phyloP scores from a whole-genome alignment of 2,888 invertebrate species.

The Saturnia pavonia region DNA sequence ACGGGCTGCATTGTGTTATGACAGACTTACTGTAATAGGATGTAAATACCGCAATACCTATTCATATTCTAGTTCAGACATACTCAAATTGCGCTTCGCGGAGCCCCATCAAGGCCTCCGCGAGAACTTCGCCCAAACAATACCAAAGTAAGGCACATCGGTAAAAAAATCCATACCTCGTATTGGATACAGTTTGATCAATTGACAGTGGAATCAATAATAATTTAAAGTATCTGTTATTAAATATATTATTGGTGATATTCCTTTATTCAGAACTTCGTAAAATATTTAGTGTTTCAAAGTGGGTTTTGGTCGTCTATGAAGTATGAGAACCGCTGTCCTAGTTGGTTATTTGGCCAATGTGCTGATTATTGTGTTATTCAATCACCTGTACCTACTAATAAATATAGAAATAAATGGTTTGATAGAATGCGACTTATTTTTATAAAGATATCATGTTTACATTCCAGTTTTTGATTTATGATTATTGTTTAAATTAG shows the following conservation, averaged over 20 bases:
- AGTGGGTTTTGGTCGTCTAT: not conserved
- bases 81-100: not conserved
- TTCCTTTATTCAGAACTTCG: not conserved
- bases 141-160: not conserved
- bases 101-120: not conserved
- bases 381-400: not conserved
- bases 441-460: not conserved
- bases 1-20: constrained; percentile 8
- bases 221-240: too few relatives aligned
- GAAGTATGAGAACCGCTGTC: not conserved
- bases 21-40: constrained; percentile 15
- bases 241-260: too few relatives aligned
- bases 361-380: not conserved
- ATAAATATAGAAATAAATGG: not conserved
- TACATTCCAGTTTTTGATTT: not conserved
- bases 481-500: not conserved
- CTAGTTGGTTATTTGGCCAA: not conserved
- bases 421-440: not conserved
- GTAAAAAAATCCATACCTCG: not conserved
- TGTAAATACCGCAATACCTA: not conserved
- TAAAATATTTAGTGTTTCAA: not conserved
- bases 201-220: too few relatives aligned
- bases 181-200: too few relatives aligned
- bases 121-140: not conserved
- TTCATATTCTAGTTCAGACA: not conserved